Conservation (phyloP, 2,797 vertebrate species). For the Rousettus madagascariensis region DNA sequence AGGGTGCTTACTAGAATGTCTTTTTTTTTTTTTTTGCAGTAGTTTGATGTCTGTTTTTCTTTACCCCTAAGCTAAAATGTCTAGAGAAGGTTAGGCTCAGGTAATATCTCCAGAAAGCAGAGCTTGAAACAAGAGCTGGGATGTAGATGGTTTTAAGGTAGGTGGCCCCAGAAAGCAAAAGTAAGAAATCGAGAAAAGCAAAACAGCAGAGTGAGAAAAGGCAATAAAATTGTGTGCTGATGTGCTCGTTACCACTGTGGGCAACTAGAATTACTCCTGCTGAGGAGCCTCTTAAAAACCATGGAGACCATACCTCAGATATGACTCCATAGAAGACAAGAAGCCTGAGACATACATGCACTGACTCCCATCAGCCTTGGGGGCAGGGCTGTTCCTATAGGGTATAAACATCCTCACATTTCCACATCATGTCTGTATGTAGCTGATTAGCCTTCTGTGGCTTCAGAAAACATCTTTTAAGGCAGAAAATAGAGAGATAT, state of each 20-base stretch:
- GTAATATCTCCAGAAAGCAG: not conserved
- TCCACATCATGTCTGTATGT: not conserved
- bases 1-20: not conserved
- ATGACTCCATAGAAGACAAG: not conserved
- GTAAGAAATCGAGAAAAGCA: not conserved
- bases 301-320: not conserved
- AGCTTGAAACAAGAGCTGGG: not conserved
- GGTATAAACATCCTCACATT: not conserved
- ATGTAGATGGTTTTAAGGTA: not conserved
- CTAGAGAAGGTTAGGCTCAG: not conserved
- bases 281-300: not conserved
- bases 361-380: not conserved
- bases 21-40: not conserved
- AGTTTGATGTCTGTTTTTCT: not conserved
- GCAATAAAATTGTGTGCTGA: not conserved
- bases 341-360: not conserved
- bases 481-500: not conserved
- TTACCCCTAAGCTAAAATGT: not conserved
- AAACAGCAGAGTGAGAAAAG: not conserved
- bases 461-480: not conserved
- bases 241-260: not conserved
- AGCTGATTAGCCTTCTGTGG: not conserved
- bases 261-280: not conserved
- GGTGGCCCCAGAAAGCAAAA: not conserved
- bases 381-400: not conserved